Evolutionary conservation across 2,113 vertebrate genomes (phyloP).

Genomic region (Manacus vitellinus): DNA sequence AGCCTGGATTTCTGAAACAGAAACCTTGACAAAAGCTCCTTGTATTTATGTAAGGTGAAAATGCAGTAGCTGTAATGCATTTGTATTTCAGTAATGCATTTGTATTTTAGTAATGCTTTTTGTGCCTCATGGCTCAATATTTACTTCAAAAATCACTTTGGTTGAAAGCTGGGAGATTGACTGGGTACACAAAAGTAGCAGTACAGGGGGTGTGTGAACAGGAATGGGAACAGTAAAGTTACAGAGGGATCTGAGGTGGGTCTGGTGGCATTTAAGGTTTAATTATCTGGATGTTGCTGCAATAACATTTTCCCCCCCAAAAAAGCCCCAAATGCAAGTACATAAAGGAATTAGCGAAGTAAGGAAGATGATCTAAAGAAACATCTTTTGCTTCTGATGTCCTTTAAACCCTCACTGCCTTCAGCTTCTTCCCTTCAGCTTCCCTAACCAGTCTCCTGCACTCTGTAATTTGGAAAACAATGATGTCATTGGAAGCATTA

Average conservation of each 20-base stretch:
- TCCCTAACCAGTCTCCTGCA: neutral
- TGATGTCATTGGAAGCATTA: conserved; percentile 58
- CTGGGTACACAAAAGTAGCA: neutral
- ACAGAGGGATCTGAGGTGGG: neutral
- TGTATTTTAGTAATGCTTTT: neutral
- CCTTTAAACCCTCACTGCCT: neutral
- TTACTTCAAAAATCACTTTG: neutral
- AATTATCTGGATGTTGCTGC: neutral
- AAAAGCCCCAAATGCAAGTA: accelerated
- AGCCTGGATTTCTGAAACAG: neutral
- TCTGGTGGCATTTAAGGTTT: neutral
- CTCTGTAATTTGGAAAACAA: conserved; percentile 48
- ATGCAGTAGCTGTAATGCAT: neutral
- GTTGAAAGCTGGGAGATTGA: neutral
- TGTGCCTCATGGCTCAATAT: neutral
- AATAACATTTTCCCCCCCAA: neutral
- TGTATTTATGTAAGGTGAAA: neutral
- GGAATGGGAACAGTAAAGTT: neutral
- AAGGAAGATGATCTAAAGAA: neutral
- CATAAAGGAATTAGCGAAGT: neutral
- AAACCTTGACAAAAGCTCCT: neutral
- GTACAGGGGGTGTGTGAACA: neutral
- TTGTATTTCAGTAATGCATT: neutral
- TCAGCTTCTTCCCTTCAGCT: neutral
- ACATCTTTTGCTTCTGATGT: neutral